Evolutionary conservation across 1,140 invertebrate species (phyloP).

Genomic region (Cataglyphis hispanica): DNA sequence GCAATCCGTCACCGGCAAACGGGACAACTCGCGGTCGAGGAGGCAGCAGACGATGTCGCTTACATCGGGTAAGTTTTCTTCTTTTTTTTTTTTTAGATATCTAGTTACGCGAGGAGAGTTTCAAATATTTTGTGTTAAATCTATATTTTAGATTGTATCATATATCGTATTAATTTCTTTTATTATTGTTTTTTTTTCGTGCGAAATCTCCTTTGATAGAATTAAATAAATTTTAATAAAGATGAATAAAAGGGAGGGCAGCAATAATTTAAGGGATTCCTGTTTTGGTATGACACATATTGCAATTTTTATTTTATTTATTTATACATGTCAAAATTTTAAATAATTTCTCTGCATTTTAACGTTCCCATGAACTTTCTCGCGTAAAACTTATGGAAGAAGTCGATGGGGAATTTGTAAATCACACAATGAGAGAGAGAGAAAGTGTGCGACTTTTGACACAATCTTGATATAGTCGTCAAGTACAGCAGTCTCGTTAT

Average conservation of each 20-base stretch:
- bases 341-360: neutral
- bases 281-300: neutral
- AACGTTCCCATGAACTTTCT: neutral
- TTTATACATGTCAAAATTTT: neutral
- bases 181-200: neutral
- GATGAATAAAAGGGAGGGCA: neutral
- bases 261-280: neutral
- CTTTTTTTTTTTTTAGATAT: slow-evolving; percentile 22
- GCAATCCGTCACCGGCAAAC: slow-evolving; percentile 76
- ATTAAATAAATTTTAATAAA: neutral
- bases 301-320: slow-evolving; percentile 1
- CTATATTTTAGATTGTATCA: neutral
- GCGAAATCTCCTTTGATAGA: neutral
- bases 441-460: slow-evolving; percentile 26
- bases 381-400: neutral
- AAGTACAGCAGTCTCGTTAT: neutral
- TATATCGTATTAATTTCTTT: neutral
- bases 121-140: neutral
- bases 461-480: neutral
- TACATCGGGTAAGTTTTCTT: slow-evolving; percentile 86
- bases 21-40: slow-evolving; percentile 79
- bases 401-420: slow-evolving; percentile 9
- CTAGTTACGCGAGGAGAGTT: neutral
- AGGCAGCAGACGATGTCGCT: slow-evolving; percentile 85
- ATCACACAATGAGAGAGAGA: slow-evolving; percentile 25